phyloP scores from a whole-genome alignment of 2,888 invertebrate species.

The Lasioglossum lativentre region DNA sequence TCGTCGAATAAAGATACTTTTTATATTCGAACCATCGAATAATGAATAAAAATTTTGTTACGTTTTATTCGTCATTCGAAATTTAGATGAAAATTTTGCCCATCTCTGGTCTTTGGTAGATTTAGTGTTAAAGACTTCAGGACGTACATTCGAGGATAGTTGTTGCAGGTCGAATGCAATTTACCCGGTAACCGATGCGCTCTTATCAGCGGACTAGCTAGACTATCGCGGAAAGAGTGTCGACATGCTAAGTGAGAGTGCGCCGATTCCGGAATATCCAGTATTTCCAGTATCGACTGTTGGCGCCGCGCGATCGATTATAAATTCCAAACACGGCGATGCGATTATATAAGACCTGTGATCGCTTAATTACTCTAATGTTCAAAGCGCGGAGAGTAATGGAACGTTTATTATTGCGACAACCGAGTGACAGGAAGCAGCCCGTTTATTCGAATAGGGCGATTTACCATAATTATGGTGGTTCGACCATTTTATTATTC shows the following conservation, averaged over 20 bases:
- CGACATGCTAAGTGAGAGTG: constrained; percentile 62
- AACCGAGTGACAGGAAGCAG: neutral
- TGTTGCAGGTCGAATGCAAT: neutral
- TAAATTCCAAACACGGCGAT: constrained; percentile 47
- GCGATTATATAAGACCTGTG: constrained; percentile 57
- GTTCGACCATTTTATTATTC: neutral
- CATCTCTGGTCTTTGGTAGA: too few relatives aligned
- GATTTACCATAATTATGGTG: neutral
- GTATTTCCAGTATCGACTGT: constrained; percentile 68
- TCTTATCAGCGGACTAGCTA: constrained; percentile 51
- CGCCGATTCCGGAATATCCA: constrained; percentile 71
- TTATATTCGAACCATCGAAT: too few relatives aligned
- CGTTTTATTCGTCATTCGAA: too few relatives aligned
- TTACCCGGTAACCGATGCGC: constrained; percentile 30
- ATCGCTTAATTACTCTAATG: constrained; percentile 65
- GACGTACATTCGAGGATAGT: neutral
- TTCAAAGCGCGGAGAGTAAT: constrained; percentile 10
- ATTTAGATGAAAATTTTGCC: too few relatives aligned
- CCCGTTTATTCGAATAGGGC: neutral
- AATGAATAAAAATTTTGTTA: too few relatives aligned
- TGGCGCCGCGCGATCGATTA: constrained; percentile 63
- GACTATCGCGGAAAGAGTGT: constrained; percentile 48
- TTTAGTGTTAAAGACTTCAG: neutral
- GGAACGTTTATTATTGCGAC: constrained; percentile 10
- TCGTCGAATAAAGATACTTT: too few relatives aligned